Evolutionary conservation across 1,140 invertebrate genomes (phyloP).

Genomic region (Danaus plexippus): DNA sequence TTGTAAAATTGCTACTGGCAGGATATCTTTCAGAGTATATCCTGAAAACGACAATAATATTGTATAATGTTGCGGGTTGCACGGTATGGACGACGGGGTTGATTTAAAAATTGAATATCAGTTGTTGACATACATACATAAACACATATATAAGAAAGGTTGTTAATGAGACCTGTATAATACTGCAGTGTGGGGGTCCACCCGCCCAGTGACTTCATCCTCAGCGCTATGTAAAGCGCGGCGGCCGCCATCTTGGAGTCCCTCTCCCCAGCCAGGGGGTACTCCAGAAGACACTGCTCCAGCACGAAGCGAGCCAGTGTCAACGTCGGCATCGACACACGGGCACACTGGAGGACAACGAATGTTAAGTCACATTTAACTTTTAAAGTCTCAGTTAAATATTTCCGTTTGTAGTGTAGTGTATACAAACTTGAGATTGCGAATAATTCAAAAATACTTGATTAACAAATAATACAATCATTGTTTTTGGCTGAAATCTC

Average conservation of each 20-base stretch:
- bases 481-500: neutral
- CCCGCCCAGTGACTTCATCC: slow-evolving; percentile 83
- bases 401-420: too few relatives aligned
- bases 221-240: slow-evolving; percentile 86
- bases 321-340: slow-evolving; percentile 91
- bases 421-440: too few relatives aligned
- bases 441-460: too few relatives aligned
- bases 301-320: slow-evolving; percentile 95
- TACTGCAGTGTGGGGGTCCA: slow-evolving; percentile 88
- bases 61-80: neutral
- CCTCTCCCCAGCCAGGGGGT: slow-evolving; percentile 81
- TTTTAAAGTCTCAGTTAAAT: too few relatives aligned
- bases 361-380: too few relatives aligned
- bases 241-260: slow-evolving; percentile 94
- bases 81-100: too few relatives aligned
- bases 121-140: too few relatives aligned
- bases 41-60: slow-evolving; percentile 52
- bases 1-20: slow-evolving; percentile 78
- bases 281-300: slow-evolving; percentile 94
- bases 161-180: slow-evolving; percentile 80
- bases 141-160: neutral
- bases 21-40: slow-evolving; percentile 84
- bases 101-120: too few relatives aligned
- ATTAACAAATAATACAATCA: neutral
- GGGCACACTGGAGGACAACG: slow-evolving; percentile 78